A percentile compares a stretch with the other conserved stretches of the same genome.
Evolutionary conservation across 1,140 invertebrate genomes (phyloP).

Genomic region (Zaprionus tsacasi): DNA sequence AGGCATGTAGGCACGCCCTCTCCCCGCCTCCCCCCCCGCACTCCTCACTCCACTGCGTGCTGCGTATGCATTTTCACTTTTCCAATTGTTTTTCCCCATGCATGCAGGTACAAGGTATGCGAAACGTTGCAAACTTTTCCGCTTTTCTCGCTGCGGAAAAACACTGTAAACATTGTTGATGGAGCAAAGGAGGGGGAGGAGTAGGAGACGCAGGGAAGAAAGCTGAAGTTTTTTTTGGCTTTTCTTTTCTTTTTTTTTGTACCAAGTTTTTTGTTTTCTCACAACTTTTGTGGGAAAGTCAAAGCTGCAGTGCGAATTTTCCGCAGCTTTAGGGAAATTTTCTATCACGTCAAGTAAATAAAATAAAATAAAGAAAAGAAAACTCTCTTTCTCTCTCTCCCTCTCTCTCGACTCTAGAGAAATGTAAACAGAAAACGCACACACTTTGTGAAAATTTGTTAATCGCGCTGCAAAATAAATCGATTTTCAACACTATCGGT

Average conservation of each 20-base stretch:
- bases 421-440: too few species aligned
- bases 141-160: not conserved
- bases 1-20: not conserved
- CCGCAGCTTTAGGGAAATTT: slow-evolving; percentile 27
- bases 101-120: not conserved
- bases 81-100: slow-evolving; percentile 1
- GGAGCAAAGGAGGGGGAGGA: too few species aligned
- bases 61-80: slow-evolving; percentile 4
- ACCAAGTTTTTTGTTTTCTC: not conserved
- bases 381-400: too few species aligned
- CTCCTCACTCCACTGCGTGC: not conserved
- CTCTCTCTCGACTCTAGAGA: too few species aligned
- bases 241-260: slow-evolving; percentile 9
- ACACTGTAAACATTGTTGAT: slow-evolving; percentile 4
- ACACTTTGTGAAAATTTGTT: too few species aligned
- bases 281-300: slow-evolving; percentile 2
- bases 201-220: not conserved
- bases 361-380: not conserved
- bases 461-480: too few species aligned
- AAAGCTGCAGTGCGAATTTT: slow-evolving; percentile 20
- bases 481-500: too few species aligned
- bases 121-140: not conserved
- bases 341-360: slow-evolving; percentile 22
- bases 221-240: slow-evolving; percentile 6
- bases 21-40: not conserved